Conservation (phyloP, 2,113 vertebrate genomes). For the Elaphurus davidianus region DNA sequence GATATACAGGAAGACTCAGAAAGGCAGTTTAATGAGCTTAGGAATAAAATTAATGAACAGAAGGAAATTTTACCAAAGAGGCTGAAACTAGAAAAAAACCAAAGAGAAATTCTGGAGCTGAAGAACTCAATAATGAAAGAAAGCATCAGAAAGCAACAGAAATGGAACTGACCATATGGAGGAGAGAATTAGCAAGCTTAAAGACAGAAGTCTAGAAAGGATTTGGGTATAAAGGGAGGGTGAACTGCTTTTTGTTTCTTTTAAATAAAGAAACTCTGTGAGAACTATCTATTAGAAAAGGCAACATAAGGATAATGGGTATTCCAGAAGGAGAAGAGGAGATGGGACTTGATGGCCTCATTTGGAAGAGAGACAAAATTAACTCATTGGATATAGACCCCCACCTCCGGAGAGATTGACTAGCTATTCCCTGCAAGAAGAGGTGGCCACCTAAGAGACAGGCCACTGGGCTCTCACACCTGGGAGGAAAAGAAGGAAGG, state of each 20-base stretch:
- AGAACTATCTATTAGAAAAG: neutral
- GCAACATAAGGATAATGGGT: neutral
- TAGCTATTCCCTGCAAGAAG: neutral
- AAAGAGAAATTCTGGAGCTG: neutral
- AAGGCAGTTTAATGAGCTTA: neutral
- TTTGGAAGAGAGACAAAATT: neutral
- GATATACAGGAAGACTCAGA: neutral
- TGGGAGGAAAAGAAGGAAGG: neutral
- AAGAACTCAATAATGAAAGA: neutral
- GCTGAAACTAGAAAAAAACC: neutral
- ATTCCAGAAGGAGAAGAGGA: neutral
- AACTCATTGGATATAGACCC: neutral
- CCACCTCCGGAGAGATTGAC: neutral
- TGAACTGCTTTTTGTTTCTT: neutral
- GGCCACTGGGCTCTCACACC: neutral
- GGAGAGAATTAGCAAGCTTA: neutral
- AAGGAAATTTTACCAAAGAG: neutral
- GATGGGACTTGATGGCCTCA: neutral
- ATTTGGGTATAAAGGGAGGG: neutral
- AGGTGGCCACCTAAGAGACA: neutral
- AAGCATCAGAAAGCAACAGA: neutral
- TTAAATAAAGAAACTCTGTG: neutral
- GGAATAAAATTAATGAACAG: neutral
- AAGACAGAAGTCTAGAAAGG: neutral
- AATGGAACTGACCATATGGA: neutral